Evolutionary conservation across 92 coral and sea anemone species (phyloP).

Genomic region (Porites divaricata): DNA sequence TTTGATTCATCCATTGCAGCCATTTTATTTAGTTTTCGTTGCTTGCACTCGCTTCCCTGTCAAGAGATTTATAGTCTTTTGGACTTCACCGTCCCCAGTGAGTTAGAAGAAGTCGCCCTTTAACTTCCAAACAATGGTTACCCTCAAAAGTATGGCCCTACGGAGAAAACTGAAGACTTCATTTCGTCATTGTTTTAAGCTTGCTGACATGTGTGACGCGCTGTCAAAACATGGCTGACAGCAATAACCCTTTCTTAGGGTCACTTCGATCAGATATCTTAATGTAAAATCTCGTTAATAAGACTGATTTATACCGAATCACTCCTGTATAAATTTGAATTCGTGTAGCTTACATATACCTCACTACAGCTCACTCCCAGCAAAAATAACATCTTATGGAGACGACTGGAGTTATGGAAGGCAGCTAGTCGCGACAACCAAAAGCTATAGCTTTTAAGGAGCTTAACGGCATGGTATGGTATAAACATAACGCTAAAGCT

Average conservation of each 20-base stretch:
- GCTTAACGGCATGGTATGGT: not conserved
- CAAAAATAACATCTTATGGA: not conserved
- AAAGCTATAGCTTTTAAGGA: not conserved
- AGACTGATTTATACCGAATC: not conserved
- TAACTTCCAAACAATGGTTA: not conserved
- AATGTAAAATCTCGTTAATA: not conserved
- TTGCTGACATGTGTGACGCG: not conserved
- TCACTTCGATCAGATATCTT: not conserved
- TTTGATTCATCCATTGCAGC: constrained; percentile 43
- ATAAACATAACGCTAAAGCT: not conserved
- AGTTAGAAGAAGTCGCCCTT: not conserved
- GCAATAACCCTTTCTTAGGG: not conserved
- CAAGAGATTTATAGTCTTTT: not conserved
- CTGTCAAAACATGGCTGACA: not conserved
- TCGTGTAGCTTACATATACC: not conserved
- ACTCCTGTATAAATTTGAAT: not conserved
- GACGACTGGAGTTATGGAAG: not conserved
- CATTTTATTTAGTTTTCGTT: constrained; percentile 3
- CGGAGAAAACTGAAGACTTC: not conserved
- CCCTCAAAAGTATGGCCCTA: not conserved
- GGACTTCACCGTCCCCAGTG: not conserved
- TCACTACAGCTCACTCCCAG: not conserved
- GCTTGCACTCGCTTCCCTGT: not conserved
- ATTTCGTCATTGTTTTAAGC: not conserved
- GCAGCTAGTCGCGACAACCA: not conserved